These are phyloP conservation scores for Fratercula arctica DNA, from an alignment of 2,797 vertebrate species.

Conservation along the genomic window DNA sequence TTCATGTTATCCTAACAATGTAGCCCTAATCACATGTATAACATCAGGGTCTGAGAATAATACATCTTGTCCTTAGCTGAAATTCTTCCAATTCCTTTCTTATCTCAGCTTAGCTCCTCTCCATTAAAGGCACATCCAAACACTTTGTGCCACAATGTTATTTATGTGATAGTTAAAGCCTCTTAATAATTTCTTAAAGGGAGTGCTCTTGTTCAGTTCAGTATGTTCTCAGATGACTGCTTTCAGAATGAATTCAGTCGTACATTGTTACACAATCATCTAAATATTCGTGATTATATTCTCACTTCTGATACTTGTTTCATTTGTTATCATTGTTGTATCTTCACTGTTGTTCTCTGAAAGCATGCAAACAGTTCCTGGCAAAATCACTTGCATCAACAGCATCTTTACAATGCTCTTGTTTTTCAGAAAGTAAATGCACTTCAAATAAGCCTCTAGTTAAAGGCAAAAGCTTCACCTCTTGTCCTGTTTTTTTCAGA, in stretches of 20 bases:
- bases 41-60: conserved; percentile 3
- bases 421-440: background rate
- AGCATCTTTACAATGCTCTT: background rate
- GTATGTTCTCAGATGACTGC: background rate
- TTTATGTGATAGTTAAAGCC: conserved; percentile 11
- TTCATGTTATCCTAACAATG: background rate
- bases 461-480: background rate
- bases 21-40: background rate
- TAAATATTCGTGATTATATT: background rate
- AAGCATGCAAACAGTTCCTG: background rate
- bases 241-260: background rate
- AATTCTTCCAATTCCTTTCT: conserved; percentile 49
- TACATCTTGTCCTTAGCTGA: conserved; percentile 7
- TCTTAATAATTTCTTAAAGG: conserved; percentile 7
- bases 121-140: background rate
- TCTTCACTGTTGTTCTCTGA: background rate
- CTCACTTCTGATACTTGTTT: background rate
- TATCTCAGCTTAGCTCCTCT: conserved; percentile 47
- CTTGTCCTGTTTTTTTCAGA: background rate
- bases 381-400: background rate
- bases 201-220: background rate
- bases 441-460: background rate
- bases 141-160: background rate
- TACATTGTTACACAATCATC: background rate
- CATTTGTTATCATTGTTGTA: background rate